A percentile compares a stretch with the other conserved stretches of the same genome.
These are phyloP conservation scores for Chymomyza caudatula DNA, from an alignment of 2,888 invertebrate genomes.

Conservation along the genomic window DNA sequence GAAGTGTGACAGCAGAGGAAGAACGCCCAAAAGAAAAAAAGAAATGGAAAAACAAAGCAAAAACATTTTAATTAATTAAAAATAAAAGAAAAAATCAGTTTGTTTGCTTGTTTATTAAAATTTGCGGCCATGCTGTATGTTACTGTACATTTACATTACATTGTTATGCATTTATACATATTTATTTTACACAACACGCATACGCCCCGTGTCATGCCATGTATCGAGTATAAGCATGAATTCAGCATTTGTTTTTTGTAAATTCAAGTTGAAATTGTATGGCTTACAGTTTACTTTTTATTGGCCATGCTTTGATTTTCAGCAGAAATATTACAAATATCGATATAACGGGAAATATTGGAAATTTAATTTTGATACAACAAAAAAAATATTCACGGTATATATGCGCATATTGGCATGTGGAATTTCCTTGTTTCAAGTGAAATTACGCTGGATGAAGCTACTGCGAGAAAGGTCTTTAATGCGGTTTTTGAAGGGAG, in stretches of 20 bases:
- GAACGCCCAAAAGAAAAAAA: background rate
- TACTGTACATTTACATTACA: slow-evolving; percentile 31
- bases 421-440: too few species aligned
- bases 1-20: slow-evolving; percentile 22
- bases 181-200: slow-evolving; percentile 39
- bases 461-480: too few species aligned
- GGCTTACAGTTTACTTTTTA: too few species aligned
- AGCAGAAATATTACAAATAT: too few species aligned
- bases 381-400: too few species aligned
- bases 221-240: slow-evolving; percentile 32
- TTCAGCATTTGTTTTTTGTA: background rate
- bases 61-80: slow-evolving; percentile 43
- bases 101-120: slow-evolving; percentile 35
- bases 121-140: slow-evolving; percentile 24
- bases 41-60: slow-evolving; percentile 24
- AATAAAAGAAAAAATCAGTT: slow-evolving; percentile 32
- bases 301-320: too few species aligned
- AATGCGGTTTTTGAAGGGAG: too few species aligned
- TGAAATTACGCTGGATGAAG: too few species aligned
- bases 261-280: background rate
- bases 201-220: slow-evolving; percentile 43
- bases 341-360: too few species aligned
- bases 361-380: too few species aligned
- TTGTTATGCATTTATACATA: slow-evolving; percentile 37
- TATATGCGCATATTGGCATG: too few species aligned